A percentile compares a stretch with the other conserved stretches of the same genome.
Conservation (phyloP, 2,113 vertebrate genomes). For the Stegastes partitus region DNA sequence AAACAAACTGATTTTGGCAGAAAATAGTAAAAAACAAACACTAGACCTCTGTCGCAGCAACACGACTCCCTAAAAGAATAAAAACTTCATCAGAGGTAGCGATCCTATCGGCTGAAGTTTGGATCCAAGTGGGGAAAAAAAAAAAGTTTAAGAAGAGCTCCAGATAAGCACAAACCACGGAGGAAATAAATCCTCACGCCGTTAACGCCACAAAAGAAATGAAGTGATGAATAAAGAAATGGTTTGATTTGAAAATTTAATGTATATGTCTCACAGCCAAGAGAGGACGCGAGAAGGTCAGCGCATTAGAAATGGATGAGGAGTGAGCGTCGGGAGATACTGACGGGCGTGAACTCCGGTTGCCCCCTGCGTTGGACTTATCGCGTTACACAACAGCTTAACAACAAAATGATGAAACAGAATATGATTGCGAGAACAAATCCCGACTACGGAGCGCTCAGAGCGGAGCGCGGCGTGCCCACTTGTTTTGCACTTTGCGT, state of each 20-base stretch:
- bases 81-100: neutral
- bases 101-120: slow-evolving; percentile 16
- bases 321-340: neutral
- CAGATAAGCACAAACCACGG: slow-evolving; percentile 8
- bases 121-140: neutral
- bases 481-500: slow-evolving; percentile 14
- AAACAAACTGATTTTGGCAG: neutral
- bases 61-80: neutral
- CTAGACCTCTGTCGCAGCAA: neutral
- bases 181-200: neutral
- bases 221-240: slow-evolving; percentile 29
- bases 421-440: slow-evolving; percentile 1
- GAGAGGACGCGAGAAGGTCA: slow-evolving; percentile 14
- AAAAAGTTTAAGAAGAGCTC: neutral
- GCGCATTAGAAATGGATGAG: neutral
- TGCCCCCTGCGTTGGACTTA: neutral
- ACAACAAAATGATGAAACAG: neutral
- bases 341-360: slow-evolving; percentile 29
- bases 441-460: neutral
- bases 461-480: neutral
- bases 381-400: neutral
- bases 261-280: slow-evolving; percentile 18
- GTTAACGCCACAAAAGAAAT: slow-evolving; percentile 24
- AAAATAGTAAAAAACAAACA: slow-evolving; percentile 8
- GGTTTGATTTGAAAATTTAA: slow-evolving; percentile 34